phyloP scores from a whole-genome alignment of 2,113 vertebrate genomes.

The Acanthochromis polyacanthus region DNA sequence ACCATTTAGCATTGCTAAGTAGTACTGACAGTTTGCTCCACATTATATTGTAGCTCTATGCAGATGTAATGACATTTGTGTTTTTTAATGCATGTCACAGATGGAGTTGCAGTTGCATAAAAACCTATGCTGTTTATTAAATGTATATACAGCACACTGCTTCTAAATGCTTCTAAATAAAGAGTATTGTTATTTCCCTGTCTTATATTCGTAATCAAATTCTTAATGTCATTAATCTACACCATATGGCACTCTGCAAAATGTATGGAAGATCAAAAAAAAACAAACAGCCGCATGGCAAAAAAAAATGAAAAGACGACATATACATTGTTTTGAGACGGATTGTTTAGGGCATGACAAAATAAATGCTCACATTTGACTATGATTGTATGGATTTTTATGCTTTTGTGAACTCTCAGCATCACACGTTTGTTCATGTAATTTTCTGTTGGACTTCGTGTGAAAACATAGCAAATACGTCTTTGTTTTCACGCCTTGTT shows the following conservation, averaged over 20 bases:
- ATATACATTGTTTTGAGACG: not conserved
- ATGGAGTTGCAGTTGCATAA: too few species aligned
- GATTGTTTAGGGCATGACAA: slow-evolving; percentile 22
- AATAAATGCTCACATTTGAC: slow-evolving; percentile 42
- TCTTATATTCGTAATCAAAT: not conserved
- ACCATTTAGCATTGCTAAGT: not conserved
- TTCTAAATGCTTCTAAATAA: not conserved
- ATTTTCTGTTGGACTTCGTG: slow-evolving; percentile 43
- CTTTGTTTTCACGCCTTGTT: slow-evolving; percentile 30
- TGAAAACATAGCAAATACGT: slow-evolving; percentile 30
- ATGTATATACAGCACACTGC: not conserved
- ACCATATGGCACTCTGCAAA: not conserved
- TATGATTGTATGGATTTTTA: slow-evolving; percentile 61
- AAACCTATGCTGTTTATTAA: not conserved
- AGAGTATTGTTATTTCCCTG: not conserved
- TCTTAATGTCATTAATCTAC: not conserved
- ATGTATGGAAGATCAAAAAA: not conserved
- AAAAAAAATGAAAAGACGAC: not conserved
- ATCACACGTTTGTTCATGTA: slow-evolving; percentile 56
- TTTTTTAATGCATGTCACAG: too few species aligned
- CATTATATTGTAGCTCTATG: too few species aligned
- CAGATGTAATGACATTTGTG: not conserved
- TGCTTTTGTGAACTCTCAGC: slow-evolving; percentile 64
- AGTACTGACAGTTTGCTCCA: not conserved
- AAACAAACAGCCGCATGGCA: too few species aligned